These are phyloP conservation scores for Euplexia lucipara DNA, from an alignment of 2,888 invertebrate genomes.

Conservation along the genomic window DNA sequence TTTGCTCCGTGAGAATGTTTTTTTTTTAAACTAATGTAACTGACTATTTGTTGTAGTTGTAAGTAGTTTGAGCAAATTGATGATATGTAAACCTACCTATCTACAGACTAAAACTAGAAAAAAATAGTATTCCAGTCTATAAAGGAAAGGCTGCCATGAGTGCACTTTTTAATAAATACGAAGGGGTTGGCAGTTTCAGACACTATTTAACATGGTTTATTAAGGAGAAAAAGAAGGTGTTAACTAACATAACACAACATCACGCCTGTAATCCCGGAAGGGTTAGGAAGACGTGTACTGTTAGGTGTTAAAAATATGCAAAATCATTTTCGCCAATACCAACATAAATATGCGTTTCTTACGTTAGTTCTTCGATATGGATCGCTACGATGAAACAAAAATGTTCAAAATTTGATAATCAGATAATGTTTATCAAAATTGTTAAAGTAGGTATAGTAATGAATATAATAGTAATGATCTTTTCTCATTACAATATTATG, in stretches of 20 bases:
- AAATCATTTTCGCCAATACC: background rate
- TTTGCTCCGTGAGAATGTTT: slow-evolving; percentile 37
- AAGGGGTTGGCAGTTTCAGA: background rate
- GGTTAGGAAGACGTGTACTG: too few species aligned
- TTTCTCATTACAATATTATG: slow-evolving; percentile 8
- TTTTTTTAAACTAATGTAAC: slow-evolving; percentile 5
- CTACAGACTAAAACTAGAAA: too few species aligned
- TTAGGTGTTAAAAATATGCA: background rate
- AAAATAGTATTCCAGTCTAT: background rate
- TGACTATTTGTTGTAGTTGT: slow-evolving; percentile 5
- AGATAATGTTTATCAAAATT: too few species aligned
- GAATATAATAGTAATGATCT: background rate
- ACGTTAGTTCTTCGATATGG: background rate
- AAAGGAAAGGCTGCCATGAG: background rate
- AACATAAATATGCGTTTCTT: background rate
- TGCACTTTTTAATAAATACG: background rate
- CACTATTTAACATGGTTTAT: background rate
- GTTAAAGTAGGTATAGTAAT: too few species aligned
- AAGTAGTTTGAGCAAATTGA: too few species aligned
- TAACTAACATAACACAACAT: too few species aligned
- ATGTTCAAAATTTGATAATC: too few species aligned
- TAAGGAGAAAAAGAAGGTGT: background rate
- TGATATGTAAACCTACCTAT: too few species aligned
- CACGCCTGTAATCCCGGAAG: too few species aligned
- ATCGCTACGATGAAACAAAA: background rate